Conservation (phyloP, 2,797 vertebrate genomes). For the Petrocephalus schoutedeni region DNA sequence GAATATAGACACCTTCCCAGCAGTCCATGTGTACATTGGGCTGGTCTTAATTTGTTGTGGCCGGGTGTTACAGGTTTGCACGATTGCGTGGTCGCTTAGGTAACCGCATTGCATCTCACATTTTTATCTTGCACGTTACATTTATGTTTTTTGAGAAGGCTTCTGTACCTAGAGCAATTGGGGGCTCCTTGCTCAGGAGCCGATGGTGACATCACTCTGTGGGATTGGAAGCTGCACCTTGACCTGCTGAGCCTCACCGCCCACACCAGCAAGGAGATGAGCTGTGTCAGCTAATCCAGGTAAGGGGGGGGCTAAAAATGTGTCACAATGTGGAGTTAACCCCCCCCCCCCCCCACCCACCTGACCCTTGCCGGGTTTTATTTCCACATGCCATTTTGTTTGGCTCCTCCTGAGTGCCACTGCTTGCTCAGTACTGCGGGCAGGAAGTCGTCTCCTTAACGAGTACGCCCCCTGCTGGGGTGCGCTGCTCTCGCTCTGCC, state of each 20-base stretch:
- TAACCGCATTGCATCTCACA: not conserved
- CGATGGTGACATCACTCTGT: not conserved
- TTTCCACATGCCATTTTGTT: not conserved
- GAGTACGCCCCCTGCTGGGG: not conserved
- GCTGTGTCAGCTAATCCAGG: not conserved
- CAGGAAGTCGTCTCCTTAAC: not conserved
- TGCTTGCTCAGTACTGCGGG: not conserved
- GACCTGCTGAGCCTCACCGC: not conserved
- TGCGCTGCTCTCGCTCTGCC: slow-evolving; percentile 32
- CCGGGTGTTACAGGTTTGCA: not conserved
- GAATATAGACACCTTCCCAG: not conserved
- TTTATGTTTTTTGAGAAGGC: no score
- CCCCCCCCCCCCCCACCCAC: no score
- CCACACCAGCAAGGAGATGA: not conserved
- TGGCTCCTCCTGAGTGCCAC: not conserved
- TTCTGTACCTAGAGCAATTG: not conserved
- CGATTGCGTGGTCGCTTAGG: not conserved
- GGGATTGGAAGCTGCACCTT: not conserved
- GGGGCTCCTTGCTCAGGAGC: not conserved
- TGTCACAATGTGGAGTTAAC: not conserved
- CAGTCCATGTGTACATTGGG: not conserved
- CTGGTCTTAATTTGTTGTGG: not conserved
- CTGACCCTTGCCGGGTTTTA: not conserved
- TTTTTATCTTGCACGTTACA: not conserved
- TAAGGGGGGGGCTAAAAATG: not conserved